Conservation (phyloP, 2,113 vertebrate genomes). For the Triplophysa siluroides region DNA sequence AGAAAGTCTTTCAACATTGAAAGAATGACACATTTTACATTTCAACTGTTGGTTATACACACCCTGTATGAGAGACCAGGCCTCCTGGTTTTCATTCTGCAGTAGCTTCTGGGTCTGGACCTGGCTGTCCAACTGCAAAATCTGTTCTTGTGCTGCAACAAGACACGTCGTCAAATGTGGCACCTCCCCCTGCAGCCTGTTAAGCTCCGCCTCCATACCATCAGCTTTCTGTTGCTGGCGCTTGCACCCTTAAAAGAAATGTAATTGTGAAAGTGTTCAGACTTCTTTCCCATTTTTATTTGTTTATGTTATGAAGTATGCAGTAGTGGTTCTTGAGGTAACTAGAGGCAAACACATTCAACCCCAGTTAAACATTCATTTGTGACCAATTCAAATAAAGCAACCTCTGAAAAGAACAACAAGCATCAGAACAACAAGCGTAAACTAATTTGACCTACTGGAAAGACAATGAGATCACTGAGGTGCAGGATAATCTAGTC, state of each 20-base stretch:
- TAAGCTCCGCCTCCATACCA: slow-evolving; percentile 64
- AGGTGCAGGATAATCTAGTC: slow-evolving; percentile 8
- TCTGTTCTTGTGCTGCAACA: slow-evolving; percentile 63
- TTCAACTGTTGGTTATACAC: slow-evolving; percentile 50
- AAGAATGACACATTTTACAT: neutral
- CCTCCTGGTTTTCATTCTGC: slow-evolving; percentile 69
- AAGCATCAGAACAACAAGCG: neutral
- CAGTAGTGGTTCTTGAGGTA: neutral
- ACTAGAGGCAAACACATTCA: neutral
- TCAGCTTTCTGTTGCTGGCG: slow-evolving; percentile 69
- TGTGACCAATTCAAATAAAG: neutral
- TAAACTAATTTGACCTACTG: slow-evolving; percentile 1
- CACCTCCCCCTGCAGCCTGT: slow-evolving; percentile 71
- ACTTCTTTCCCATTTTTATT: neutral
- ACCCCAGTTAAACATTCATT: neutral
- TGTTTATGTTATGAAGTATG: neutral
- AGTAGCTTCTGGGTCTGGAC: slow-evolving; percentile 71
- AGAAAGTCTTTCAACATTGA: neutral
- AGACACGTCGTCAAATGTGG: slow-evolving; percentile 65
- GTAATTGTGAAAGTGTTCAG: neutral
- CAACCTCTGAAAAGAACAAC: neutral
- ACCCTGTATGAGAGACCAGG: slow-evolving; percentile 76
- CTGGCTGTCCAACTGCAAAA: slow-evolving; percentile 69
- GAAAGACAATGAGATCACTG: slow-evolving; percentile 11
- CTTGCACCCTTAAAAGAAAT: slow-evolving; percentile 67